Conservation (phyloP, 2,797 vertebrate species). For the Circus cinereus region DNA sequence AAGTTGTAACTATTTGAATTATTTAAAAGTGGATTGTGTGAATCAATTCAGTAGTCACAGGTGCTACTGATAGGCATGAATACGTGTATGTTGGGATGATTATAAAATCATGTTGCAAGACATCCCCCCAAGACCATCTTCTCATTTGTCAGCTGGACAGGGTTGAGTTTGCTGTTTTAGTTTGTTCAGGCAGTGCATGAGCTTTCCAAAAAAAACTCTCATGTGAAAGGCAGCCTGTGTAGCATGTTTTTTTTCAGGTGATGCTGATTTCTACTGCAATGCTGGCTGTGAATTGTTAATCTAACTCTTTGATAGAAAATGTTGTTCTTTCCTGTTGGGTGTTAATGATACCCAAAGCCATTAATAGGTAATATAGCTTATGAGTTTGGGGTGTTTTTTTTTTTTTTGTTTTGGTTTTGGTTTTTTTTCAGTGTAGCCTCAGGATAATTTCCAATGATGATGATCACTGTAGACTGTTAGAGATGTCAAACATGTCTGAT, state of each 20-base stretch:
- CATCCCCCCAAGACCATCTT: not conserved
- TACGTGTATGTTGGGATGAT: accelerated
- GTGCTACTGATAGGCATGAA: not conserved
- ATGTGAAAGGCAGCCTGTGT: not conserved
- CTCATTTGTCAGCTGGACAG: not conserved
- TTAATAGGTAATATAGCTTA: not conserved
- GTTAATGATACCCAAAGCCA: not conserved
- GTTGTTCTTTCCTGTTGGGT: not conserved
- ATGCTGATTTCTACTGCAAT: not conserved
- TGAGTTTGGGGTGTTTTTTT: too few relatives aligned
- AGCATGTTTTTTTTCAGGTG: not conserved
- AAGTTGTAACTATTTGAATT: not conserved
- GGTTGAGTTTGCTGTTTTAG: not conserved
- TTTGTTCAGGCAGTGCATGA: not conserved
- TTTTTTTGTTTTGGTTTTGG: too few relatives aligned
- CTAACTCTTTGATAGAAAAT: not conserved
- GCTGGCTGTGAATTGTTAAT: not conserved
- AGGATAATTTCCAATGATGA: not conserved
- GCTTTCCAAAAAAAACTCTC: not conserved
- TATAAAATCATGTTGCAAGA: not conserved
- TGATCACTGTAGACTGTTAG: not conserved
- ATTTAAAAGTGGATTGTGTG: not conserved
- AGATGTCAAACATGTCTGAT: not conserved
- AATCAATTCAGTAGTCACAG: too few relatives aligned
- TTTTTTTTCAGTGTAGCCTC: not conserved